A percentile compares a stretch with the other conserved stretches of the same genome.
These are phyloP conservation scores for Entelurus aequoreus DNA, from an alignment of 2,113 vertebrate species.

Conservation along the genomic window DNA sequence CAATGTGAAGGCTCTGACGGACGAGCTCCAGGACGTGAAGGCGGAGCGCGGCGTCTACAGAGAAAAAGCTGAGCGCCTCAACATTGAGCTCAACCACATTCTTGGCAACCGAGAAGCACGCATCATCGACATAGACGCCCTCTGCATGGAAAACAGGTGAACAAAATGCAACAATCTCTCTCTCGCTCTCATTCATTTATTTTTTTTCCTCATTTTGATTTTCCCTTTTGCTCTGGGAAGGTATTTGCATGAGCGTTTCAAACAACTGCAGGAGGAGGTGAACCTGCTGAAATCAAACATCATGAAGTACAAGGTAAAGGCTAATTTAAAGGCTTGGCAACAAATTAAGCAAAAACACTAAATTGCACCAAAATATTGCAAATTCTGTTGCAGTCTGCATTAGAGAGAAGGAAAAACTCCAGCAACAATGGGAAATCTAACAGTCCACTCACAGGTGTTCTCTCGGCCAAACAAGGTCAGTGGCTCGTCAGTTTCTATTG, in stretches of 20 bases:
- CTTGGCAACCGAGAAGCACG: conserved; percentile 84
- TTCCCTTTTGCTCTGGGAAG: conserved; percentile 15
- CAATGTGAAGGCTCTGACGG: conserved; percentile 80
- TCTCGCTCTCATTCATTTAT: no score
- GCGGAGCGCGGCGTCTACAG: conserved; percentile 84
- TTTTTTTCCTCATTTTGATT: not conserved
- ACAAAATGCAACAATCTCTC: not conserved
- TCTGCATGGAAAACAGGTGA: conserved; percentile 96
- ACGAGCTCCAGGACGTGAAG: conserved; percentile 91
- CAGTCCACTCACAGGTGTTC: conserved; percentile 86
- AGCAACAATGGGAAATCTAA: conserved; percentile 77
- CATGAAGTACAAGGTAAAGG: conserved; percentile 86
- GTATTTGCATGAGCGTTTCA: conserved; percentile 92
- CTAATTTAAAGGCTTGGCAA: not conserved
- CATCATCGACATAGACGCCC: conserved; percentile 89
- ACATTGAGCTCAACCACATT: conserved; percentile 92
- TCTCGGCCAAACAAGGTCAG: conserved; percentile 93
- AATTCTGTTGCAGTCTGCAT: conserved; percentile 74
- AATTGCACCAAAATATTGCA: not conserved
- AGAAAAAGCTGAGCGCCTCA: conserved; percentile 87
- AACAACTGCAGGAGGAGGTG: conserved; percentile 92
- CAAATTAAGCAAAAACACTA: not conserved
- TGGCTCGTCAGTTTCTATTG: not conserved
- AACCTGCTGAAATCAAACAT: conserved; percentile 89
- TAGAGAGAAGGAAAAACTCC: conserved; percentile 87